Conservation (phyloP, 2,797 vertebrate genomes). For the Percopsis omiscomaycus region DNA sequence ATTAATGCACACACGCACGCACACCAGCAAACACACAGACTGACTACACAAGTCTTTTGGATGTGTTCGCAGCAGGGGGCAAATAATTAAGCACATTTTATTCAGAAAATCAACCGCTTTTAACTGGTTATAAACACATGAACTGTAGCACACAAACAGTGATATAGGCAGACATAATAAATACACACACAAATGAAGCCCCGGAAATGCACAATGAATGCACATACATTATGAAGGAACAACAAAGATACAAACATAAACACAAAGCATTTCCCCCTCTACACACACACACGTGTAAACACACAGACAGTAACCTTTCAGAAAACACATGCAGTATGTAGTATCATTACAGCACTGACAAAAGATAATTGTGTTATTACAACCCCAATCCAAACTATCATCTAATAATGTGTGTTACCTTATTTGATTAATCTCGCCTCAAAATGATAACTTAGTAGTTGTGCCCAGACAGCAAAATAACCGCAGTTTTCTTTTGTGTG, state of each 20-base stretch:
- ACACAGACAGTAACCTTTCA: slow-evolving; percentile 3
- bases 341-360: slow-evolving; percentile 16
- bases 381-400: slow-evolving; percentile 19
- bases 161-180: neutral
- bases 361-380: slow-evolving; percentile 14
- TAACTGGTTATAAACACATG: slow-evolving; percentile 30
- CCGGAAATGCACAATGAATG: neutral
- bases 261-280: neutral
- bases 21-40: slow-evolving; percentile 26
- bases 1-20: slow-evolving; percentile 18
- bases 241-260: neutral
- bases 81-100: slow-evolving; percentile 53
- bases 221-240: too few relatives aligned
- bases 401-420: slow-evolving; percentile 18
- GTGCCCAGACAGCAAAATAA: slow-evolving; percentile 41
- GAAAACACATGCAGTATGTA: neutral
- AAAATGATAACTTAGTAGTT: slow-evolving; percentile 30
- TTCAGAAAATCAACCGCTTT: slow-evolving; percentile 36
- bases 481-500: slow-evolving; percentile 43
- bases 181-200: neutral
- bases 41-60: slow-evolving; percentile 40
- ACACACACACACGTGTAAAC: slow-evolving; percentile 13
- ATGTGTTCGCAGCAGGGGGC: slow-evolving; percentile 49
- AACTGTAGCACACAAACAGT: slow-evolving; percentile 14
- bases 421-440: slow-evolving; percentile 31